These are phyloP conservation scores for Barnardius zonarius DNA, from an alignment of 2,113 vertebrate genomes.

Conservation along the genomic window DNA sequence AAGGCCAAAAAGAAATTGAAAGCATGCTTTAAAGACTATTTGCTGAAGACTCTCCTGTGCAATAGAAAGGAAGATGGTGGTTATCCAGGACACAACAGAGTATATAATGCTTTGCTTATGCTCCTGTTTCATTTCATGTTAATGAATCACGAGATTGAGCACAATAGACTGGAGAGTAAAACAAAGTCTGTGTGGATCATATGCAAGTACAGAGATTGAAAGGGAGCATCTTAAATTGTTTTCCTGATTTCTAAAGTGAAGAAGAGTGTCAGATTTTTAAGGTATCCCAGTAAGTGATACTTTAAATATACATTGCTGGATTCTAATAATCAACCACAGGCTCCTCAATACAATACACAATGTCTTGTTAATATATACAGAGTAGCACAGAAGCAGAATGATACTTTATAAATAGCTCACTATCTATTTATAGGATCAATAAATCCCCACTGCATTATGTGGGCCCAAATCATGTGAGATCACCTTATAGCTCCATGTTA, in stretches of 20 bases:
- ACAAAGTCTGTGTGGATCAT: not conserved
- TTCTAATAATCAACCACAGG: not conserved
- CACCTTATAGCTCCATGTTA: not conserved
- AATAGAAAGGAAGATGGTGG: not conserved
- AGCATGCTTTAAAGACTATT: not conserved
- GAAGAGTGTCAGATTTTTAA: not conserved
- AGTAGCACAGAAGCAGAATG: not conserved
- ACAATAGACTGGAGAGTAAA: not conserved
- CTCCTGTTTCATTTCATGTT: not conserved
- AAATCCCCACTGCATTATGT: not conserved
- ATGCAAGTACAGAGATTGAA: not conserved
- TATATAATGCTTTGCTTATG: not conserved
- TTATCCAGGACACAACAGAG: not conserved
- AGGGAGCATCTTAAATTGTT: not conserved
- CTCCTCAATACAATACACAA: not conserved
- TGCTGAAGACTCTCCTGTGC: not conserved
- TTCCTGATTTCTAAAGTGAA: not conserved
- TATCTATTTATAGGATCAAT: slow-evolving; percentile 15
- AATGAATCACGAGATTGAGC: not conserved
- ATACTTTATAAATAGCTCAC: slow-evolving; percentile 20
- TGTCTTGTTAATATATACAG: not conserved
- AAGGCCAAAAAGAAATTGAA: not conserved
- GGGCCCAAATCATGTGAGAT: not conserved
- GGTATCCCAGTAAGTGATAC: not conserved
- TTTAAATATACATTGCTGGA: not conserved